phyloP scores from a whole-genome alignment of 2,888 invertebrate species.

The Invenusta paracnida region DNA sequence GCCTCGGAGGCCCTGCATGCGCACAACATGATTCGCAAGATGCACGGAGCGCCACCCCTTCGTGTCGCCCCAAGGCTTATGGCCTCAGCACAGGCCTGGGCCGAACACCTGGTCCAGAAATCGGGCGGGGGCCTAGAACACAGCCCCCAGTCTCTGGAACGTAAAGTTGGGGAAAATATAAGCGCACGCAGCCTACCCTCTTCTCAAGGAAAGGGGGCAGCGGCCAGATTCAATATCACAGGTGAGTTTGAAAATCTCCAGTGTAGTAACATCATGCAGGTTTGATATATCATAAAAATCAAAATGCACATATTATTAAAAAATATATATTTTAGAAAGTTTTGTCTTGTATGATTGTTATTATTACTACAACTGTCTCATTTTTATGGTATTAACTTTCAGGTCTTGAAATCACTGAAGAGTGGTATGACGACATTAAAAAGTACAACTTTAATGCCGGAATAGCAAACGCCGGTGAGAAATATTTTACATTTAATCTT shows the following conservation, averaged over 20 bases:
- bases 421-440: conserved; percentile 27
- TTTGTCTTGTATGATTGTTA: too few species aligned
- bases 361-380: too few species aligned
- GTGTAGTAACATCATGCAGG: too few species aligned
- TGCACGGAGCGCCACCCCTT: background rate
- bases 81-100: conserved; percentile 9
- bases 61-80: background rate
- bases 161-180: conserved; percentile 21
- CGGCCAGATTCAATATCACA: too few species aligned
- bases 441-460: background rate
- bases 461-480: background rate
- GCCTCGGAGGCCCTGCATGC: background rate
- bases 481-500: too few species aligned
- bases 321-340: too few species aligned
- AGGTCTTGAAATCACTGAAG: conserved; percentile 7
- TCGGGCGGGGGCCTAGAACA: background rate
- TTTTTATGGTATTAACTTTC: too few species aligned
- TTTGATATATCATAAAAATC: too few species aligned
- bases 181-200: background rate
- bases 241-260: too few species aligned
- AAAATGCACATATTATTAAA: too few species aligned
- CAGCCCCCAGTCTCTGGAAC: background rate
- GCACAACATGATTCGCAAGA: conserved; percentile 11
- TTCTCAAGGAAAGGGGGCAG: background rate
- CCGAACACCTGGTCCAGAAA: background rate